Evolutionary conservation across 2,888 invertebrate genomes (phyloP), one percentile per base, ranked within the genome.

Genomic region (Julus scandinavius): DNA sequence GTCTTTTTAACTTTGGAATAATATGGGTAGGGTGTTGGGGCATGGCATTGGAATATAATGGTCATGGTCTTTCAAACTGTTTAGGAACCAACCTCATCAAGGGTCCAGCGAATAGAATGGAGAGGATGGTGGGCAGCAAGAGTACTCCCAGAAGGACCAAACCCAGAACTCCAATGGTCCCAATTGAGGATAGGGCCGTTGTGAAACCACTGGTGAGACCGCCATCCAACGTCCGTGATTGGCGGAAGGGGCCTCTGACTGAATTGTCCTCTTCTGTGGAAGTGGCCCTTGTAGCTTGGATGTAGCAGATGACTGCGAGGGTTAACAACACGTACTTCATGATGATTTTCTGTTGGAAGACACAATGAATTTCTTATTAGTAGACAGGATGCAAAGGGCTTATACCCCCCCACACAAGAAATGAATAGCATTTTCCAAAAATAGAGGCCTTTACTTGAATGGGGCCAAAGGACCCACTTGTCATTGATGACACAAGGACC

Each of bases 161-260:
- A 13, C 88, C 88, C 54, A 88, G 45, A 9, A 88, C 58, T 17
- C 88, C 88, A n/a, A 88, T 88, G 41, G 88, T 88, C n/a, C 88
- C 88, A 15, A 88, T 20, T 6, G 88, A 88, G 11, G 88, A 88
- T 9, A 88, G 58, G 2, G 88, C 88, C 29, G 88, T 88, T 11
- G 86, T 86, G 45, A 88, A 88, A 17, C 88, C 88, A 88, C 88
- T 88, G 29, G 88, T 88, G 13, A 88, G 45, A 41, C 83, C 88
- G 3, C 88, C 88, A n/a, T 88, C 88, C 17, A 88, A 85, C 17
- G 88, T 84, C 84, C 84, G 29, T 9, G 49, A 49, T 9, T 49
- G 49, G 6, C 49, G 49, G 49, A 49, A 49, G 5, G 49, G 6
- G 49, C 6, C 6, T 9, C 49, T 5, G 6, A 49, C 49, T 9